Evolutionary conservation across 2,797 vertebrate genomes (phyloP).

Genomic region (Coilia nasus): DNA sequence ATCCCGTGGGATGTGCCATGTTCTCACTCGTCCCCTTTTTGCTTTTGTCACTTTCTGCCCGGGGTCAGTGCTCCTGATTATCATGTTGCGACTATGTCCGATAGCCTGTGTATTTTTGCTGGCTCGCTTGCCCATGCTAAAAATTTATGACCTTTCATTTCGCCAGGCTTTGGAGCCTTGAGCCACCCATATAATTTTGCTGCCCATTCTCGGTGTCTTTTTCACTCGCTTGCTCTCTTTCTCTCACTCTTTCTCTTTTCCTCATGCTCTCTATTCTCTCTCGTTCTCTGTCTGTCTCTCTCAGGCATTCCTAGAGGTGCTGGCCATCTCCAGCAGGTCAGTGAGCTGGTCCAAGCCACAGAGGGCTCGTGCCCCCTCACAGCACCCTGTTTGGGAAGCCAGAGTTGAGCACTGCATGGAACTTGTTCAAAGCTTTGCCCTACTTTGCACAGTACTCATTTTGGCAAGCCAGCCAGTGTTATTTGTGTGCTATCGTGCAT

Average conservation of each 20-base stretch:
- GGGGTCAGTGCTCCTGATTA: slow-evolving; percentile 40
- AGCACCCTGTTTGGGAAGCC: too few species aligned
- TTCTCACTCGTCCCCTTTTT: background rate
- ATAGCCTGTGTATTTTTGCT: slow-evolving; percentile 49
- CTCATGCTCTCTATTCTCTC: background rate
- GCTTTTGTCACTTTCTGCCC: background rate
- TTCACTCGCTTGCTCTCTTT: slow-evolving; percentile 28
- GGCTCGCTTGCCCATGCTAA: slow-evolving; percentile 9
- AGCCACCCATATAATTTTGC: slow-evolving; percentile 54
- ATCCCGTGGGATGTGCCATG: background rate
- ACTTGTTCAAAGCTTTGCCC: background rate
- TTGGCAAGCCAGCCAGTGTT: background rate
- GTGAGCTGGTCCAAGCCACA: background rate
- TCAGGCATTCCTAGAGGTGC: background rate
- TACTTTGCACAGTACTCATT: too few species aligned
- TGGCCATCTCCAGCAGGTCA: background rate
- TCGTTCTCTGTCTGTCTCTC: background rate
- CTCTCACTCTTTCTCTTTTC: background rate
- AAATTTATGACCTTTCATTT: slow-evolving; percentile 25
- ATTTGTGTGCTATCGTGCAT: background rate
- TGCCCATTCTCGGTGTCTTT: slow-evolving; percentile 9
- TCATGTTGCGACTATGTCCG: slow-evolving; percentile 58
- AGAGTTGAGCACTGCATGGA: background rate
- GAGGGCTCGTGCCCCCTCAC: background rate
- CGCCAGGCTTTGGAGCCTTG: background rate